A percentile compares a stretch with the other conserved stretches of the same genome.
Conservation (phyloP, 2,797 vertebrate genomes). For the Malurus splendens region DNA sequence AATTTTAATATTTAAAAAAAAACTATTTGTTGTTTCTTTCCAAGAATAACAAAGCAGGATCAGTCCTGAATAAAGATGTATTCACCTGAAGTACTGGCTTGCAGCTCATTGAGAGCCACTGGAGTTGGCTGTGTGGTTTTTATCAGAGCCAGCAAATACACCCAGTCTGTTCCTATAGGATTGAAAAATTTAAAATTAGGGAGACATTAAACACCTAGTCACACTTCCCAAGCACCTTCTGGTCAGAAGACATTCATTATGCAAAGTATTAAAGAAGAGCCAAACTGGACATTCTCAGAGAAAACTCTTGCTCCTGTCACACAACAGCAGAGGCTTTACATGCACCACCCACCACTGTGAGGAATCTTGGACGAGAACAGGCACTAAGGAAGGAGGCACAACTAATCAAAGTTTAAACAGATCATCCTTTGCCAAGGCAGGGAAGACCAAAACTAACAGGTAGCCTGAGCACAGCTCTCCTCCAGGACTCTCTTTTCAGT, state of each 20-base stretch:
- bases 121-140: background rate
- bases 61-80: background rate
- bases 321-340: background rate
- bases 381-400: background rate
- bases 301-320: background rate
- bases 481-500: background rate
- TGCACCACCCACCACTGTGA: background rate
- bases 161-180: background rate
- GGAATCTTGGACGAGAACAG: background rate
- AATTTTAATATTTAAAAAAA: background rate
- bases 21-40: background rate
- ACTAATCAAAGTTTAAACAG: background rate
- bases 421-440: background rate
- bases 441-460: background rate
- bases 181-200: background rate
- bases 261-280: background rate
- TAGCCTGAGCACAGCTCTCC: background rate
- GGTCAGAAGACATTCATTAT: background rate
- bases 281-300: background rate
- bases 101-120: background rate
- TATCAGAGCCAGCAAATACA: background rate
- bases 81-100: background rate
- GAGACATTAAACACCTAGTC: background rate
- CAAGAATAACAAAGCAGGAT: fast-evolving
- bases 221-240: background rate